Conservation (phyloP, 37 sponge, comb jelly and placozoan genomes). For the Ephydatia muelleri region DNA sequence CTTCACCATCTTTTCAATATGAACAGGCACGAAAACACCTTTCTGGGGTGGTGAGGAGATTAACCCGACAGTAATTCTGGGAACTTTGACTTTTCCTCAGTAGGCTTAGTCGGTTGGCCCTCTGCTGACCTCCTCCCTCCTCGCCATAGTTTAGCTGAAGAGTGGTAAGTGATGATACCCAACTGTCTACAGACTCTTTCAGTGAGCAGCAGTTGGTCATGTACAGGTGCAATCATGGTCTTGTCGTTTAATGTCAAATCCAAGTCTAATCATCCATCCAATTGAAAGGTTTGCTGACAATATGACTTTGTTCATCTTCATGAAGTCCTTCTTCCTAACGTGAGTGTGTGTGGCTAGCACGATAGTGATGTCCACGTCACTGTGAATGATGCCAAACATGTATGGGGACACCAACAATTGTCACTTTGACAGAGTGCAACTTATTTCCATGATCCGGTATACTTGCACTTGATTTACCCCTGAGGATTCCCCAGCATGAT, state of each 20-base stretch:
- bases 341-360: slow-evolving; percentile 1
- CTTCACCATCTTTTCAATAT: too few species aligned
- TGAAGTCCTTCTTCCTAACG: neutral
- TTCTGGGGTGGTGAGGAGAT: slow-evolving; percentile 13
- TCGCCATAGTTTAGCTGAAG: too few species aligned
- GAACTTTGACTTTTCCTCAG: slow-evolving; percentile 17
- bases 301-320: slow-evolving; percentile 16
- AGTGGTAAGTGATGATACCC: too few species aligned
- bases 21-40: slow-evolving; percentile 17
- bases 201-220: slow-evolving; percentile 41
- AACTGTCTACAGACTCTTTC: too few species aligned
- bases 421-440: slow-evolving; percentile 8
- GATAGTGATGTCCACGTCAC: slow-evolving; percentile 23
- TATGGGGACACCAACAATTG: too few species aligned
- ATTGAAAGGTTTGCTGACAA: slow-evolving; percentile 14
- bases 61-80: slow-evolving; percentile 21
- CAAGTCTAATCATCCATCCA: slow-evolving; percentile 28
- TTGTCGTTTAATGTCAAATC: too few species aligned
- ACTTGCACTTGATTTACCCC: slow-evolving; percentile 6
- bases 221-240: slow-evolving; percentile 40
- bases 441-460: slow-evolving; percentile 2
- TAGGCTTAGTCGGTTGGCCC: too few species aligned
- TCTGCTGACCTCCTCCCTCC: too few species aligned
- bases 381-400: too few species aligned
- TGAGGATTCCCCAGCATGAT: neutral